Evolutionary conservation across 2,113 vertebrate species (phyloP).

Genomic region (human): DNA sequence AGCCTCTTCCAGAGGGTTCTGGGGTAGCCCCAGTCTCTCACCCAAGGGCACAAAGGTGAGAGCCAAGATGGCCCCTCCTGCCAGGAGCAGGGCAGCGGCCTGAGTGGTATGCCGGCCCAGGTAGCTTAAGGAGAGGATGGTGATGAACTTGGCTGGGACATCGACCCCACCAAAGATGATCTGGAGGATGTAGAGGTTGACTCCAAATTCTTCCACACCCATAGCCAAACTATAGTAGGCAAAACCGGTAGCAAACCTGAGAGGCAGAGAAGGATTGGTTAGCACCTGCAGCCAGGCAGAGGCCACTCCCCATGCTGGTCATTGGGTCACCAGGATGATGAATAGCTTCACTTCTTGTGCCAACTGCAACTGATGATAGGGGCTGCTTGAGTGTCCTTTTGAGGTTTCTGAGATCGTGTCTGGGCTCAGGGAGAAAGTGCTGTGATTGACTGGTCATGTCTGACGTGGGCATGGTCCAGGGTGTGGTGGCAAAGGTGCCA

Average conservation of each 20-base stretch:
- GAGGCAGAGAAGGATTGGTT: background rate
- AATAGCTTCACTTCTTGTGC: background rate
- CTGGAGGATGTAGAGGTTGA: slow-evolving; percentile 91
- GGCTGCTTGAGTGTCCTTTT: background rate
- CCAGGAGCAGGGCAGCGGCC: slow-evolving; percentile 82
- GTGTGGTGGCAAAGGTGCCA: background rate
- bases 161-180: slow-evolving; percentile 92
- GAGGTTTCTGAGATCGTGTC: background rate
- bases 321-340: background rate
- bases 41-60: slow-evolving; percentile 88
- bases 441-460: background rate
- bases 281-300: background rate
- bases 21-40: slow-evolving; percentile 58
- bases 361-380: too few relatives aligned
- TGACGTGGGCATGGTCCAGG: background rate
- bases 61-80: slow-evolving; percentile 76
- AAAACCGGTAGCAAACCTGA: slow-evolving; percentile 90
- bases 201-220: slow-evolving; percentile 88
- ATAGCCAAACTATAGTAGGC: slow-evolving; percentile 90
- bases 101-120: slow-evolving; percentile 85
- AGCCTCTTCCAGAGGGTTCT: background rate
- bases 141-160: slow-evolving; percentile 89
- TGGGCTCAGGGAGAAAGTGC: background rate
- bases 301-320: background rate
- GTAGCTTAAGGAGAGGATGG: slow-evolving; percentile 85